Conservation (phyloP, 2,797 vertebrate species). For the Prunella strophiata region DNA sequence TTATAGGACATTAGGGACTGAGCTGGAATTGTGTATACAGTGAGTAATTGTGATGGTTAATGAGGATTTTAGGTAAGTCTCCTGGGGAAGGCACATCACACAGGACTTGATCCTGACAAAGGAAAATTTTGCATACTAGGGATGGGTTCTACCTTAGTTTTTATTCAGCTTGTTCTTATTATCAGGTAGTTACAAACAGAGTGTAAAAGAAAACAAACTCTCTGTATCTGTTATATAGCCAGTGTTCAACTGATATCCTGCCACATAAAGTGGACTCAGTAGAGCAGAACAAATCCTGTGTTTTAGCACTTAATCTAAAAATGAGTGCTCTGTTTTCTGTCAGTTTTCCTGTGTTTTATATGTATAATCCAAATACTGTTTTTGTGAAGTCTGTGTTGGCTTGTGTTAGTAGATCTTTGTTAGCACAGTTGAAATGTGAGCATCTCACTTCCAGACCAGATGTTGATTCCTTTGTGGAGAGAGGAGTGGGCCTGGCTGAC, state of each 20-base stretch:
- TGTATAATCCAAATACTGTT: neutral
- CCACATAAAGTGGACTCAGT: neutral
- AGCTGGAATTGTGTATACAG: neutral
- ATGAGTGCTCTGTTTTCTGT: neutral
- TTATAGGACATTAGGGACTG: neutral
- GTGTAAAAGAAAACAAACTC: neutral
- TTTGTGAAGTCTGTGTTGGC: conserved; percentile 33
- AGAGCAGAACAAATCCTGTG: neutral
- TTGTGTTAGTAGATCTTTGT: neutral
- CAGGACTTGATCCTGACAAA: neutral
- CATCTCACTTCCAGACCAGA: conserved; percentile 11
- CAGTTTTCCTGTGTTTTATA: neutral
- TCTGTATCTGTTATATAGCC: neutral
- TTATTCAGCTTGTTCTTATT: neutral
- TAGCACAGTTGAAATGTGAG: conserved; percentile 22
- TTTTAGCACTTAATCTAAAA: neutral
- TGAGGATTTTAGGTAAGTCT: neutral
- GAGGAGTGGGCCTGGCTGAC: neutral
- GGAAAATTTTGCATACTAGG: neutral
- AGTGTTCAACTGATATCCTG: neutral
- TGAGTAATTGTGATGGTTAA: neutral
- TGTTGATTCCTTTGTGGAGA: neutral
- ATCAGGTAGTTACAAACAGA: neutral
- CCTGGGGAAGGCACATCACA: neutral
- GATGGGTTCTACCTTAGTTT: neutral